Evolutionary conservation across 2,888 invertebrate species (phyloP), one percentile per base, ranked within the genome.

Genomic region (Iphiclides podalirius): DNA sequence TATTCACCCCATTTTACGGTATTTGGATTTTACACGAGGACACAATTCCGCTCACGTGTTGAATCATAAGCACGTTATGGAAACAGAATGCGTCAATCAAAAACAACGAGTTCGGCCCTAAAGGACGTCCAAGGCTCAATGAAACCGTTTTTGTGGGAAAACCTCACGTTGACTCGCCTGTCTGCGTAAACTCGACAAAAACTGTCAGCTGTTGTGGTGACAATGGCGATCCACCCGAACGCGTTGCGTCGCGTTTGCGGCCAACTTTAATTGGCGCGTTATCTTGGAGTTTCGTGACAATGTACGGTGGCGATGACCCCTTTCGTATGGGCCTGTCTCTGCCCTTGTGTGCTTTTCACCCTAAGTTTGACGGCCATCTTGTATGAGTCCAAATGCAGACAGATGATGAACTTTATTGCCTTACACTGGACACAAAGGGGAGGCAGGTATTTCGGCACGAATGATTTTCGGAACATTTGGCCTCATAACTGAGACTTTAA

Each of bases 141-240:
- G 14, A 28, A 42, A 33, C 36, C 1, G 36, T 31, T 41, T 20
- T 42, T 37, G 47, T 48, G 47, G 47, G 47, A 48, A 45, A 42
- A 40, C 41, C 14, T 20, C 3, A 14, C 12, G 33, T 14, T 13
- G 13, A 12, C 4, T 31, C 34, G 7, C 7, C 4, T 8, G 14
- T 9, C 17, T 42, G 8, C 42, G 42, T 20, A 42, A 42, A 31
- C n/a, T 11, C 1, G 13, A 6, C 12, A 14, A 9, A 14, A 31
- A 35, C 16, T 41, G 16, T 35, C 42, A 42, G 17, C 17, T 11
- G 13, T 2, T 11, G 33, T 9, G 13, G 2, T 9, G 4, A 39
- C 14, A 39, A 39, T 39, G 28, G 39, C 20, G 3, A 6, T 6
- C 6, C 6, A 6, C 4, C 28, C 15, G 11, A 31, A 41, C 28